Conservation (phyloP, 2,888 invertebrate genomes). For the Tipula helvola region DNA sequence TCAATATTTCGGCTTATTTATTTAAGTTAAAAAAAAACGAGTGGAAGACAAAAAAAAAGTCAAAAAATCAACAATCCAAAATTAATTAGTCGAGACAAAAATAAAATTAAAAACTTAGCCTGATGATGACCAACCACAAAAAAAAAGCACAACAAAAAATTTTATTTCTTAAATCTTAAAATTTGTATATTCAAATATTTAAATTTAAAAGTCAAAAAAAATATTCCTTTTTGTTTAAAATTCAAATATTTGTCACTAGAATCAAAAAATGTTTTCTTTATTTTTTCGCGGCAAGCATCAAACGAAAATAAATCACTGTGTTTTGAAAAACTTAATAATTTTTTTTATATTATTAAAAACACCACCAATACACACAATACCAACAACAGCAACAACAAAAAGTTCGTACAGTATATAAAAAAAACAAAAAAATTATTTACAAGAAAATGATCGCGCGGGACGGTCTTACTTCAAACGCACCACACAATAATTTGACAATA, state of each 20-base stretch:
- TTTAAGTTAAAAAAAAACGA: neutral
- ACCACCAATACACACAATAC: neutral
- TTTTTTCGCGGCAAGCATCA: neutral
- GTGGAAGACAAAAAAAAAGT: neutral
- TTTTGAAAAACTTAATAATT: neutral
- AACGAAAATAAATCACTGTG: constrained; percentile 5
- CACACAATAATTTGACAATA: neutral
- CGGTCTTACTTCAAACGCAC: neutral
- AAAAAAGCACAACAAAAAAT: neutral
- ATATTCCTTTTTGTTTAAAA: constrained; percentile 4
- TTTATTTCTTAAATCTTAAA: neutral
- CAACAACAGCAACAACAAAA: neutral
- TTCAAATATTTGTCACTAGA: constrained; percentile 7
- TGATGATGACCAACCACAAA: neutral
- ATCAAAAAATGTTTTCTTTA: neutral
- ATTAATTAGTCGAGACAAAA: constrained; percentile 4
- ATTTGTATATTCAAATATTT: neutral
- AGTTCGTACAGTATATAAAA: neutral
- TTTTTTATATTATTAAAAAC: neutral
- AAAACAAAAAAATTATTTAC: neutral
- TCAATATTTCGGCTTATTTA: neutral
- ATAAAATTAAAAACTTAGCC: neutral
- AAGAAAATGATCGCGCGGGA: neutral
- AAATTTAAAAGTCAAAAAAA: neutral
- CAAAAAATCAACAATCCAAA: neutral